A percentile compares a stretch with the other conserved stretches of the same genome.
phyloP scores from a whole-genome alignment of 1,140 invertebrate species.

The Drosophila repletoides region DNA sequence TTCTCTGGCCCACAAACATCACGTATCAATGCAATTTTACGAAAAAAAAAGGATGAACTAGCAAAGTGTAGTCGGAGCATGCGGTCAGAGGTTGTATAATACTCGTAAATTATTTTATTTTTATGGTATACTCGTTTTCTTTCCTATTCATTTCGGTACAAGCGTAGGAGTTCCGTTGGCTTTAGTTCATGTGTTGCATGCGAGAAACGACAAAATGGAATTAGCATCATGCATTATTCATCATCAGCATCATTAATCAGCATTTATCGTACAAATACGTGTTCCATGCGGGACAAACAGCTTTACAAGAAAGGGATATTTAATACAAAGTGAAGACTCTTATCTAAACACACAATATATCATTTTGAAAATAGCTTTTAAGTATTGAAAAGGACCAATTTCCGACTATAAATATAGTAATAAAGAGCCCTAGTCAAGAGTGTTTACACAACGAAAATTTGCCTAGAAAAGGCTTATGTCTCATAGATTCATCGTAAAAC shows the following conservation, averaged over 20 bases:
- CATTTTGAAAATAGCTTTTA: no score
- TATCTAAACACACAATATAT: no score
- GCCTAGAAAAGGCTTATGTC: no score
- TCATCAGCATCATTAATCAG: constrained; percentile 31
- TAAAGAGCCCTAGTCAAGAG: no score
- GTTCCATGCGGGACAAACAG: neutral
- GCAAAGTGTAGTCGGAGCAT: constrained; percentile 72
- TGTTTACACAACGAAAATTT: no score
- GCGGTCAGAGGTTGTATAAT: constrained; percentile 64
- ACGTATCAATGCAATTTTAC: constrained; percentile 68
- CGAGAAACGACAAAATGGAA: constrained; percentile 41
- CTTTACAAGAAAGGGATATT: neutral
- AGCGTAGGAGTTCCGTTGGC: constrained; percentile 43
- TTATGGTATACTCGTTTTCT: constrained; percentile 1
- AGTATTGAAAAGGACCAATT: no score
- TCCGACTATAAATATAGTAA: no score
- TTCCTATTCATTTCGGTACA: constrained; percentile 1
- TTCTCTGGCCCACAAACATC: neutral
- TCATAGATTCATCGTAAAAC: no score
- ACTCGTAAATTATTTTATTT: constrained; percentile 14
- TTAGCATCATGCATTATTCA: constrained; percentile 43
- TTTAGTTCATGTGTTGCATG: constrained; percentile 53
- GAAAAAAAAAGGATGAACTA: constrained; percentile 47
- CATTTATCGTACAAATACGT: constrained; percentile 30
- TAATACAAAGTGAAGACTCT: neutral